phyloP scores from a whole-genome alignment of 2,113 vertebrate species.

The Myrmecobius fasciatus region DNA sequence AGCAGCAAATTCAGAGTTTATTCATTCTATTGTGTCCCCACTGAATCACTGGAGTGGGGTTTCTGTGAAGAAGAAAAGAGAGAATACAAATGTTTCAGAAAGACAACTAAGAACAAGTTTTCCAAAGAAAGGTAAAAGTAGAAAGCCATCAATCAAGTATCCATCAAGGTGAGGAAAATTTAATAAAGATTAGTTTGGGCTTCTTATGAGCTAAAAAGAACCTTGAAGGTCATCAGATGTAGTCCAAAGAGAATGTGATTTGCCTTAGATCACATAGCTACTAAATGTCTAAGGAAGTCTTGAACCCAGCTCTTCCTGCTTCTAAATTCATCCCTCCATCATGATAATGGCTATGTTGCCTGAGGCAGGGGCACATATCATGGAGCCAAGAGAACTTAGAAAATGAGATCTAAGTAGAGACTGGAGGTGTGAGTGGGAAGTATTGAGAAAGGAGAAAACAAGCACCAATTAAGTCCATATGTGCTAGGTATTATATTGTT shows the following conservation, averaged over 20 bases:
- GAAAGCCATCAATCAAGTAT: too few relatives aligned
- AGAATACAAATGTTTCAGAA: too few relatives aligned
- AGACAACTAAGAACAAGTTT: too few relatives aligned
- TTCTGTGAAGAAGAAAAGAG: too few relatives aligned
- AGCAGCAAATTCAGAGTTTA: too few relatives aligned
- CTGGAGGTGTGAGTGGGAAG: background rate
- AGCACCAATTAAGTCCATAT: background rate
- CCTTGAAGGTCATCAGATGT: background rate
- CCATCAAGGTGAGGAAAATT: too few relatives aligned
- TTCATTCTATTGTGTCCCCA: too few relatives aligned
- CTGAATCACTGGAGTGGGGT: too few relatives aligned
- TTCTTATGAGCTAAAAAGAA: background rate
- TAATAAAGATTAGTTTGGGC: too few relatives aligned
- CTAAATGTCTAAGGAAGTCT: background rate
- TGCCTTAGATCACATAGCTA: background rate
- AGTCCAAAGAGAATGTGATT: background rate
- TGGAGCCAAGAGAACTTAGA: background rate
- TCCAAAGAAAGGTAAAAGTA: too few relatives aligned
- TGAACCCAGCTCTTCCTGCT: background rate
- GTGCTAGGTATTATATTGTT: background rate
- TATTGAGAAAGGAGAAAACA: background rate
- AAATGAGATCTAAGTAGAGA: background rate
- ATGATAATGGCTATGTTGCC: background rate
- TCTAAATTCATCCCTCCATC: background rate
- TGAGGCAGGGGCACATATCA: background rate